Base-by-base conservation (phyloP, 1,140 invertebrate genomes). In the Dreissena rostriformis region DNA sequence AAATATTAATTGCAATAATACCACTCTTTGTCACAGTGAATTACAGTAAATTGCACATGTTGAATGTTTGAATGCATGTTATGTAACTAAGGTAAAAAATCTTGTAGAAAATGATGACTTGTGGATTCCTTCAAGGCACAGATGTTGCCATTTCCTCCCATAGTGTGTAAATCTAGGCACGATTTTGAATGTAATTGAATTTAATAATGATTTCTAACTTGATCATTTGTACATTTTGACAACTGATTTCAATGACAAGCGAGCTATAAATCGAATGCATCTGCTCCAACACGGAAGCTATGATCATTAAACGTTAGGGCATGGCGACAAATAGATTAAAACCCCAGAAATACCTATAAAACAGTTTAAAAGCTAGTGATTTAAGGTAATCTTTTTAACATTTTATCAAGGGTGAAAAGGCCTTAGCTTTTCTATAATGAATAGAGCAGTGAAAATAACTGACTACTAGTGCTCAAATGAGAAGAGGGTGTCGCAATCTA, bases 341-440 rank as follows among this genome's bases (percentile, higher is more conserved):
- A 26, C 52, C n/a, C 49, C 55, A 49, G 52, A 55, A 75, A 75
- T 2, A 55, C 71, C 61, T 51, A 75, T 82, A 82, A 82, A 82
- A 82, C 72, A 75, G 75, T 75, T 68, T 82, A 82, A 82, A 82
- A 66, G 61, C 80, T 66, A 49, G 80, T 52, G 75, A 82, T 82
- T 82, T 82, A 53, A 39, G 57, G 55, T 49, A 26, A 52, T 52
- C 57, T 79, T 79, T 75, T 79, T 52, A 68, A 19, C n/a, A 49
- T 55, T 70, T 67, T 78, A 15, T 24, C 26, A 28, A 70, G 55
- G 51, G 66, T 78, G 29, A 78, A 68, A 63, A 75, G 73, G 29
- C 53, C 57, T 19, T 52, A 49, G 39, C n/a, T 61, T 63, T 26
- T 24, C 22, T 63, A 29, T 28, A 29, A 61, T 63, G 73, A 63